Evolutionary conservation across 2,888 invertebrate species (phyloP), one percentile per base, ranked within the genome.

Genomic region (Gonocerus acuteangulatus): DNA sequence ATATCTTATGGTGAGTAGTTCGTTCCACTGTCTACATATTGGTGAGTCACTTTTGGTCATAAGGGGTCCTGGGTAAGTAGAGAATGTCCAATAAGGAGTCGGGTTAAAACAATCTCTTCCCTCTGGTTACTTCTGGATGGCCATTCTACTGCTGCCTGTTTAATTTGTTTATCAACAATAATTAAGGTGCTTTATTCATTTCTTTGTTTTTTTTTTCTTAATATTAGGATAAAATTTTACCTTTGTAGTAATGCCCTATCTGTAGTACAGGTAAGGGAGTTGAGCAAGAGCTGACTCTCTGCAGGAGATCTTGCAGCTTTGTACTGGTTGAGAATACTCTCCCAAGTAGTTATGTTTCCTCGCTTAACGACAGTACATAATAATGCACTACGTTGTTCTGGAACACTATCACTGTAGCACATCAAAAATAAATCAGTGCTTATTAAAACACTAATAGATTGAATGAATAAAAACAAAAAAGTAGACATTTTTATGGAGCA

Each of bases 341-440:
- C 48, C 59, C 59, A 59, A n/a, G 18, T 39, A 13, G 3, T 1
- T 18, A 34, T 16, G 13, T 48, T 48, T 4, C 59, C 39, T 16
- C 18, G 19, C 32, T 11, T 21, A 0, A 36, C 21, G 7, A 23
- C 32, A 4, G 59, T 48, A 16, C 59, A 59, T 4, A 59, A 2
- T 18, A 59, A 39, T 9, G 48, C 59, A 59, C 21, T 19, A 1
- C 48, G 42, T 16, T 39, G 22, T 59, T 59, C 59, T n/a, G 59
- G 48, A 27, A 16, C 22, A 16, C 16, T 22, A 32, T 59, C 19
- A 13, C 48, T 59, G 21, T 3, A 19, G 27, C 15, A 23, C 6
- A n/a, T n/a, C 7, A 18, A 9, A 13, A 11, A 18, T 16, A 11
- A 48, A n/a, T n/a, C n/a, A n/a, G n/a, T n/a, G n/a, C n/a, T n/a